Base-by-base conservation (phyloP, 2,797 vertebrate species). In the Macroramphosus scolopax region DNA sequence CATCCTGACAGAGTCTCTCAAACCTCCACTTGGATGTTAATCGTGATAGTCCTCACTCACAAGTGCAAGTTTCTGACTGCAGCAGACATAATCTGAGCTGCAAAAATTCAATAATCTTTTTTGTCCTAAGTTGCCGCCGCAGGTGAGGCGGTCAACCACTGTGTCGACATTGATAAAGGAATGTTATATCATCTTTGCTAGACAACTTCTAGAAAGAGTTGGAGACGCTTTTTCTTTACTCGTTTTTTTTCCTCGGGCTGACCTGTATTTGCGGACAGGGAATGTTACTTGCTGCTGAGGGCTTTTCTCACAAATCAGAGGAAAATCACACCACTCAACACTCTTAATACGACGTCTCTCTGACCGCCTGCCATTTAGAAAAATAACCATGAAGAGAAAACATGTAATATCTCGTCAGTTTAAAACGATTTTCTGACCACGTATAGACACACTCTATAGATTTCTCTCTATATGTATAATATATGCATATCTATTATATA, bases 401-500 rank as follows among this genome's bases (percentile, higher is more conserved):
- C 17, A 73, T 53, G 69, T 72, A 62, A 63, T 68, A 68, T 85
- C 54, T 73, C 22, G 41, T 83, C 72, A 70, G 68, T 84, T 84
- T 81, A 68, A 78, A 82, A 87, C 63, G 6, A 77, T 85, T 79
- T 85, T 85, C 63, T 84, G 68, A 90, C 75, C 83, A 89, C 80
- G 55, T 80, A 84, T 75, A 84, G 76, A 89, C 86, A 84, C 81
- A 85, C 80, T 85, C 71, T 83, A 87, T 87, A 87, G 68, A 87
- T 82, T 78, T 88, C 75, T 86, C 63, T 88, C 80, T 88, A 80
- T 81, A 81, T 83, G 66, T 85, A 84, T 85, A 85, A 82, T 87
- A 88, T 86, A 85, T 86, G 80, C 76, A 84, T 85, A 81, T 88
- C 79, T 86, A 85, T 86, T 63, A 82, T 83, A 77, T 75, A 82